Base-by-base conservation (phyloP, 2,113 vertebrate species). In the Puntigrus tetrazona region DNA sequence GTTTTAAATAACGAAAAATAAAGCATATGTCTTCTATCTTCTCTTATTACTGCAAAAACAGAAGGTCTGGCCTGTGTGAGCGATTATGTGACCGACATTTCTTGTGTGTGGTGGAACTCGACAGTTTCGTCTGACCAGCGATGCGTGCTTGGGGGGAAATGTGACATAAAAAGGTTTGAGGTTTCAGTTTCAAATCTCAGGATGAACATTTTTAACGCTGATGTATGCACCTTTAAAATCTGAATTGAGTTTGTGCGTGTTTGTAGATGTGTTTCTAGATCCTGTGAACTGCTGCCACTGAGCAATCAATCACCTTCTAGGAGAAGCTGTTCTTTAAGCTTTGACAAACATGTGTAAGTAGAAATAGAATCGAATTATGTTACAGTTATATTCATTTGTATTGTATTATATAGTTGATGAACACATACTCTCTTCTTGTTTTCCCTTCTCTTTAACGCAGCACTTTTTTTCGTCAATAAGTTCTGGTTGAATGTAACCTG, bases 311-410 rank as follows among this genome's bases (percentile, higher is more conserved):
- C 22, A 22, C 25, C 82, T 34, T 55, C 80, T 63, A 45, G 67
- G 11, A 79, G 82, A 50, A 82, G 88, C 82, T 95, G 94, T 86
- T 90, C 73, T 52, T 57, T 94, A 69, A 38, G 74, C 77, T 94
- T 92, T 89, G 50, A 81, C 0, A 34, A 3, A 8, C 0, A 0
- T 20, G 81, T 83, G 81, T 83, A 52, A 83, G 81, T 52, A 74
- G 38, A 61, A 74, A 83, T 70, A 16, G 4, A 52, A 36, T 3
- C 5, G 16, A 50, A 6, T 50, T 20, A 50, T 20, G 47, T 50
- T 20, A 6, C 1, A 6, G 18, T 50, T 20, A 14, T 50, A 7
- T 50, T 50, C 16, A 50, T 18, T 5, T 20, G 16, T n/a, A n/a
- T n/a, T n/a, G n/a, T n/a, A n/a, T n/a, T n/a, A n/a, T 41, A 41